Conservation (phyloP, 2,113 vertebrate genomes). For the Empidonax alnorum region DNA sequence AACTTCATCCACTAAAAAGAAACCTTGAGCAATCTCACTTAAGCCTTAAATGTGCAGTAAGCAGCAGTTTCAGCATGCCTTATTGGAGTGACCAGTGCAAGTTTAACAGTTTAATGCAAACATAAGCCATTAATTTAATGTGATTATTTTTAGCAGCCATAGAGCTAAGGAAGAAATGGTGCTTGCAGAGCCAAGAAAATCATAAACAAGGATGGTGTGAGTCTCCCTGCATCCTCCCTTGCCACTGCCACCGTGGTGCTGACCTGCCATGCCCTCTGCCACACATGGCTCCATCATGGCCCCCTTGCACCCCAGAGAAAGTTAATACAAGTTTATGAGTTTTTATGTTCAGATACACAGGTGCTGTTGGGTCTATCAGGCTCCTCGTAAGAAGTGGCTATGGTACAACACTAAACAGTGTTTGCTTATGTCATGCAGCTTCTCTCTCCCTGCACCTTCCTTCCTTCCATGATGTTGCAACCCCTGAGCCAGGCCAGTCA, state of each 20-base stretch:
- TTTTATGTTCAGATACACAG: background rate
- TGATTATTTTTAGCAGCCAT: background rate
- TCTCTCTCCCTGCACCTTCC: background rate
- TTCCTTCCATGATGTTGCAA: background rate
- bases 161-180: background rate
- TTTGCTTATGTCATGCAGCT: accelerated
- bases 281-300: accelerated
- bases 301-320: background rate
- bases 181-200: background rate
- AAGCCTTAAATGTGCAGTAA: background rate
- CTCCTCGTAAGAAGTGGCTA: background rate
- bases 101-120: background rate
- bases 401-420: accelerated
- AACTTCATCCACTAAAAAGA: background rate
- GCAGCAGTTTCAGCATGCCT: background rate
- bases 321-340: background rate
- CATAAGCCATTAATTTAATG: background rate
- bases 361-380: background rate
- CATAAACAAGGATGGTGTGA: background rate
- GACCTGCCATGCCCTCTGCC: background rate
- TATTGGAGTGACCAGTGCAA: background rate
- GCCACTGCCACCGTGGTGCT: background rate
- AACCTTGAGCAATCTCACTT: background rate
- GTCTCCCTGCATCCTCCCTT: background rate
- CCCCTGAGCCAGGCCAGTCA: background rate